Evolutionary conservation across 2,797 vertebrate species (phyloP).

Genomic region (Pempheris klunzingeri): DNA sequence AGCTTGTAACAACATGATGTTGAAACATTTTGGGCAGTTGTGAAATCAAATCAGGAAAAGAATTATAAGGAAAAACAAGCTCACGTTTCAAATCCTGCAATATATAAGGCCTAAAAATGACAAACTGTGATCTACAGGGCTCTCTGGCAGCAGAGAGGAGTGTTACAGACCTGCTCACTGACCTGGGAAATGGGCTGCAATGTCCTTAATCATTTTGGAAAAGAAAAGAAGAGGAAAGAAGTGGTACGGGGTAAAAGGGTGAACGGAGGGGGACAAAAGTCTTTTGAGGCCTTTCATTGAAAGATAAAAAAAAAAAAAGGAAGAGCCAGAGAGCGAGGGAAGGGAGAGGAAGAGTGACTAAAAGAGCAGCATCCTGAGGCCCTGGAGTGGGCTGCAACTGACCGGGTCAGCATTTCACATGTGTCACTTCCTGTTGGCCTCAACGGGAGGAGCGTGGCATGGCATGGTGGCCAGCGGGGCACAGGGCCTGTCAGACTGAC

Average conservation of each 20-base stretch:
- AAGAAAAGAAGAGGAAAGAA: conserved; percentile 34
- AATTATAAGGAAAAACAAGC: conserved; percentile 6
- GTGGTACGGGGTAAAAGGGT: conserved; percentile 31
- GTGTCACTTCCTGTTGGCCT: conserved; percentile 83
- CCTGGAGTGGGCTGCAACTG: conserved; percentile 64
- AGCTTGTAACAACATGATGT: background rate
- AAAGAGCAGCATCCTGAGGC: conserved; percentile 77
- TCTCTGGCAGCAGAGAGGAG: conserved; percentile 45
- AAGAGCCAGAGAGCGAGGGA: conserved; percentile 13
- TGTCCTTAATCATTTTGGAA: conserved; percentile 68
- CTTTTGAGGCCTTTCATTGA: conserved; percentile 51
- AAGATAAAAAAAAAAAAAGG: conserved; percentile 19
- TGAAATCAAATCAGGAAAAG: conserved; percentile 23
- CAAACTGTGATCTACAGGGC: conserved; percentile 42
- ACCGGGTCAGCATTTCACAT: conserved; percentile 84
- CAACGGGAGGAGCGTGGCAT: conserved; percentile 70
- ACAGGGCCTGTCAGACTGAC: conserved; percentile 78
- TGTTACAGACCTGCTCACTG: conserved; percentile 66
- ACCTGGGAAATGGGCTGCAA: conserved; percentile 74
- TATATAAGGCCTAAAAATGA: conserved; percentile 37
- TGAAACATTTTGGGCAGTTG: conserved; percentile 1
- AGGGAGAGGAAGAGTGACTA: conserved; percentile 54
- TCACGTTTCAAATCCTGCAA: conserved; percentile 31
- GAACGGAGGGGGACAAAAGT: conserved; percentile 46
- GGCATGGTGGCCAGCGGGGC: conserved; percentile 74